These are phyloP conservation scores for Neoarius graeffei DNA, from an alignment of 2,113 vertebrate genomes.

Conservation along the genomic window DNA sequence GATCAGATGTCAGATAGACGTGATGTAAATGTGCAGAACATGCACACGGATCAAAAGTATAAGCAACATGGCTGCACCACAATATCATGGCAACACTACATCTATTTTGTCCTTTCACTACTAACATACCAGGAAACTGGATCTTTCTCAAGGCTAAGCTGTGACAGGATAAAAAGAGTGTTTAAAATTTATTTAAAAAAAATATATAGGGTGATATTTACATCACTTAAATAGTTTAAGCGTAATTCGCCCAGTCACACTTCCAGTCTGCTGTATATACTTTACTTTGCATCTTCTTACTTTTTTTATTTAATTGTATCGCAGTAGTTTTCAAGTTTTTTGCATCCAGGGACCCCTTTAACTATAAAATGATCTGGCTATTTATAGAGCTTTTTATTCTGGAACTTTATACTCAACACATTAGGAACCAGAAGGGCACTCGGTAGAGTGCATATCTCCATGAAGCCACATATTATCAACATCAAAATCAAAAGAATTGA, in stretches of 20 bases:
- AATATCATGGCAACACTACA: slow-evolving; percentile 38
- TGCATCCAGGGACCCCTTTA: background rate
- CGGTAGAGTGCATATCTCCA: too few species aligned
- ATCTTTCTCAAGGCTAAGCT: background rate
- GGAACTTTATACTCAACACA: background rate
- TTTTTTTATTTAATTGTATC: background rate
- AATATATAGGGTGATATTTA: background rate
- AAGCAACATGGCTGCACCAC: slow-evolving; percentile 14
- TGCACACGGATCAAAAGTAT: slow-evolving; percentile 21
- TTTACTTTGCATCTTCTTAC: background rate
- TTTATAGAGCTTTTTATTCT: background rate
- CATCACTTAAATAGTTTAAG: background rate
- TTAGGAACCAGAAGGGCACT: background rate
- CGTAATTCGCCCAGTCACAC: background rate
- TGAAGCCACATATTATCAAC: too few species aligned
- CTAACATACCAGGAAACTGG: background rate
- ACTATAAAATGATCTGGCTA: background rate
- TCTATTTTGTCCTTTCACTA: background rate
- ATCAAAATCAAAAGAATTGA: too few species aligned
- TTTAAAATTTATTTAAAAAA: background rate
- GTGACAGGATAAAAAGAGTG: background rate
- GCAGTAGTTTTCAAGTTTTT: background rate
- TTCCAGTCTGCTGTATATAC: background rate
- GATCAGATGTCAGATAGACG: background rate
- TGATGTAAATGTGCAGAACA: background rate